phyloP scores from a whole-genome alignment of 2,113 vertebrate species.

The Piprites chloris region DNA sequence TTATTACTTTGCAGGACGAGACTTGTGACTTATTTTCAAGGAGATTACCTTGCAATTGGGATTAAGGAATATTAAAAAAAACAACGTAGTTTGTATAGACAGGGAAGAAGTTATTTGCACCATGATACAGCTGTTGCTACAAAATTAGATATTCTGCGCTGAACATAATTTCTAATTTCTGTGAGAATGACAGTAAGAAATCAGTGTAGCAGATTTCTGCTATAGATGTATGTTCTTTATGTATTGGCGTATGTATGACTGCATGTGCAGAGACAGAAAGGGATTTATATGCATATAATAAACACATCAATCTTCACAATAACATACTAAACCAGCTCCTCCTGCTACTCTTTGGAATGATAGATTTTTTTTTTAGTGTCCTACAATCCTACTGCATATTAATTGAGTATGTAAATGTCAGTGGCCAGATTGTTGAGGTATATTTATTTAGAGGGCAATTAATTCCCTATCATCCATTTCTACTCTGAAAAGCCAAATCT shows the following conservation, averaged over 20 bases:
- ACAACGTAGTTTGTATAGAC: neutral
- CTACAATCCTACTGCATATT: neutral
- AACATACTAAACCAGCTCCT: neutral
- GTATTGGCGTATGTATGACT: neutral
- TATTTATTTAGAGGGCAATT: neutral
- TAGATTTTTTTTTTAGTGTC: neutral
- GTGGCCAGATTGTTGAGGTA: neutral
- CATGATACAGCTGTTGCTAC: neutral
- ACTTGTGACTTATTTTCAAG: neutral
- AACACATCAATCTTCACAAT: neutral
- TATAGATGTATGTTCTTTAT: neutral
- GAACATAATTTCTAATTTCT: constrained; percentile 1
- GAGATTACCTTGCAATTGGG: neutral
- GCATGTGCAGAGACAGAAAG: neutral
- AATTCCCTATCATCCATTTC: neutral
- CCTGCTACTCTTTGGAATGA: neutral
- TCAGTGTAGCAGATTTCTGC: neutral
- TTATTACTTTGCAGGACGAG: neutral
- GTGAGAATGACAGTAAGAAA: neutral
- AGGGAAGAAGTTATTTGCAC: neutral
- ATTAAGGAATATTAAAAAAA: neutral
- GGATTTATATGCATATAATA: neutral
- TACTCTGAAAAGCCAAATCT: neutral
- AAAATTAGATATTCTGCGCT: constrained; percentile 8
- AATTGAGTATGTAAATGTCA: neutral